Percentiles rank a stretch among this genome's conserved stretches.
Evolutionary conservation across 2,888 invertebrate species (phyloP).

Genomic region (Pseudeuparius sepicola): DNA sequence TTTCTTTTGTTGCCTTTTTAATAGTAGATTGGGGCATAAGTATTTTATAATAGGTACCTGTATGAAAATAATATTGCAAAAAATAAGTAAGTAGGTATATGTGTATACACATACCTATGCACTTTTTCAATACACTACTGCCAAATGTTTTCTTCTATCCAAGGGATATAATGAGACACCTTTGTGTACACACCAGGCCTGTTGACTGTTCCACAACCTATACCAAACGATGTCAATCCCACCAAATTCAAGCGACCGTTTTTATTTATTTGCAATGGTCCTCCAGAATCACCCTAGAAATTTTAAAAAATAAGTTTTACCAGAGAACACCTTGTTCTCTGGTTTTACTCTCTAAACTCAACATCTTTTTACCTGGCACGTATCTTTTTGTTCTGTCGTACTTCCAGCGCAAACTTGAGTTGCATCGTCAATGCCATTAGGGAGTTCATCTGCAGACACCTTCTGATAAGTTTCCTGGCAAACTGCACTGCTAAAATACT

Average conservation of each 20-base stretch:
- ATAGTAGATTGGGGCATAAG: too few relatives aligned
- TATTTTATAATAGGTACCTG: too few relatives aligned
- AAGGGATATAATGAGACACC: conserved; percentile 26
- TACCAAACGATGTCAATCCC: conserved; percentile 29
- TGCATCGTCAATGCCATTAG: conserved; percentile 34
- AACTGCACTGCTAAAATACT: conserved; percentile 27
- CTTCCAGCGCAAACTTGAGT: conserved; percentile 43
- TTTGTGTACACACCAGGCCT: conserved; percentile 28
- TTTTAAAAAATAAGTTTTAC: too few relatives aligned
- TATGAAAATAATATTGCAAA: too few relatives aligned
- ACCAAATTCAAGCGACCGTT: conserved; percentile 24
- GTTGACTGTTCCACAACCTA: conserved; percentile 25
- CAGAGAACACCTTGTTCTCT: too few relatives aligned
- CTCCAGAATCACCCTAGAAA: conserved; percentile 30
- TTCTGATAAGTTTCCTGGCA: conserved; percentile 31
- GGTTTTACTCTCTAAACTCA: too few relatives aligned
- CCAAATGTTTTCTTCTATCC: conserved; percentile 28
- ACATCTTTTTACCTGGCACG: conserved; percentile 41
- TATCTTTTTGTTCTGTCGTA: conserved; percentile 36
- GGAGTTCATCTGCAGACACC: conserved; percentile 28
- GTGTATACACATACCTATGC: too few relatives aligned
- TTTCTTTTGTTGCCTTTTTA: too few relatives aligned
- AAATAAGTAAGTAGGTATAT: too few relatives aligned
- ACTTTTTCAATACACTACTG: too few relatives aligned
- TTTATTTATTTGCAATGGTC: conserved; percentile 27